Base-by-base conservation (phyloP, 2,113 vertebrate genomes). In the Coreoperca whiteheadi region DNA sequence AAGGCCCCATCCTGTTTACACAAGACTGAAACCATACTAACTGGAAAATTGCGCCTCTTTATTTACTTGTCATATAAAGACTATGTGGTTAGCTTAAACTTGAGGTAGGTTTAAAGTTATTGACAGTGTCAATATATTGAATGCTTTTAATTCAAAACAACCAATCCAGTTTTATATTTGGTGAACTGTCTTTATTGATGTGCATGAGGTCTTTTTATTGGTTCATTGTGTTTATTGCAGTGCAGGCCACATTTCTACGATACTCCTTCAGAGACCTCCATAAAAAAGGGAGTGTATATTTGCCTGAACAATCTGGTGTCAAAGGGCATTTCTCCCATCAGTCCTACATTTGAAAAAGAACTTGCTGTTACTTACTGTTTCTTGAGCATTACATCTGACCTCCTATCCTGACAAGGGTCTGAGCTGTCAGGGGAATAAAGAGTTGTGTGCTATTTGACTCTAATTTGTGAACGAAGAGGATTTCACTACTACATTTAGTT, bases 401-500 rank as follows among this genome's bases (percentile, higher is more conserved):
- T 73, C 54, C 23, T 79, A 75, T 70, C 74, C 86, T 87, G 86
- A 88, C 76, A 77, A 61, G 86, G 50, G 74, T 83, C 75, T 68
- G 73, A 74, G 74, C 87, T 91, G 91, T 91, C 92, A 85, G 64
- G 66, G 84, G 85, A 89, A 91, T 93, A 85, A 89, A 74, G 86
- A 79, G 37, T 18, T 11, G 77, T 75, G 43, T 84, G 70, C 82
- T 79, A 66, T 94, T 92, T 84, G 87, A 88, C 86, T 91, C 82
- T 93, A 88, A 92, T 94, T 88, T 92, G 87, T 88, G 70, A 87
- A 85, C 41, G 83, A 92, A 90, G 92, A 88, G 88, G 88, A 91
- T 94, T 91, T 91, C 67, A 63, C 89, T 50, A 89, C 92, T 89
- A 87, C 89, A 91, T 92, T 94, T 93, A 94, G 93, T 92, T 89